Evolutionary conservation across 1,140 invertebrate genomes (phyloP), one percentile per base, ranked within the genome.

Genomic region (Atopsyche davidsoni): DNA sequence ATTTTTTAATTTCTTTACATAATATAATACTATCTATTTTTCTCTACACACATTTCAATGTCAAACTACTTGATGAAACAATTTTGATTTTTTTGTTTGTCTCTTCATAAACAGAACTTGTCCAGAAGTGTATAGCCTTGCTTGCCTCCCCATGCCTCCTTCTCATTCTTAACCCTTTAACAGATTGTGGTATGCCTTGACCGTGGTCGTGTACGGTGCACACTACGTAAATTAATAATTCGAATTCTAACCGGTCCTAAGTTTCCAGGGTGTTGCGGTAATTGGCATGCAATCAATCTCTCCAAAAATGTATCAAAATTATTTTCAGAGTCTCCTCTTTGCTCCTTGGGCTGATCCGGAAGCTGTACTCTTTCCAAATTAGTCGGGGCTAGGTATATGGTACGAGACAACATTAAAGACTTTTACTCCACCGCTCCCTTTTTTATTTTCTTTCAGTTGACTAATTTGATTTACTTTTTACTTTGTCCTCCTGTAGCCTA

Each of bases 251-350:
- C 66, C 68, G 70, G 69, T 71, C 68, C 69, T 71, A 66, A 68
- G 41, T 46, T 72, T 56, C 71, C 70, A 72, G 70, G 70, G 69
- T 70, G 70, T 69, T 70, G 67, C 65, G 67, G 53, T 58, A 68
- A 73, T 74, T 72, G 70, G 70, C 72, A 71, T 72, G 65, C 59
- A 66, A 64, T 64, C 60, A 63, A 67, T 70, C 65, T 69, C 16
- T 36, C 7, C 14, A 18, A 61, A 60, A 66, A 66, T 67, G 68
- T 65, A 71, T 67, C 64, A 52, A 64, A 70, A 69, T 77, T 75
- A 75, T 78, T 79, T 80, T 83, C 80, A 83, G 84, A 82, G 81
- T 86, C 84, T 86, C 84, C 85, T 87, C 85, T 86, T 86, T 86
- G 84, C 85, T 85, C 79, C 75, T 77, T 32, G 36, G 23, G 40